Evolutionary conservation across 2,888 invertebrate species (phyloP), one percentile per base, ranked within the genome.

Genomic region (Hydrotaea diabolus): DNA sequence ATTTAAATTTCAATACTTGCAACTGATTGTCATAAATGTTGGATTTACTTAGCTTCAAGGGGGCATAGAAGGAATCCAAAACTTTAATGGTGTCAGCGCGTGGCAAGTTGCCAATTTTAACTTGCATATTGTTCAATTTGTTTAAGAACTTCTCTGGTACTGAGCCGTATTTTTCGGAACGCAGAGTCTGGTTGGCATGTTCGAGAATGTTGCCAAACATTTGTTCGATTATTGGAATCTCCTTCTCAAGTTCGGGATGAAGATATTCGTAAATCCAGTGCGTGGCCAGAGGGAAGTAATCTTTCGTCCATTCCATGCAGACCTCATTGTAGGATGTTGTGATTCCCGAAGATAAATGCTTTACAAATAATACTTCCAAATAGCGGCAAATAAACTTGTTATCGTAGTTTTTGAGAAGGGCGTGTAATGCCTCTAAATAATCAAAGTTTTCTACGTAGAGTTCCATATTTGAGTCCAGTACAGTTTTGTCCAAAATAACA

Each of bases 381-480:
- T 88, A 88, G 62, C 87, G 85, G 13, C 86, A 82, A 0, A 88
- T 31, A 62, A 85, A 83, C 11, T 86, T 84, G 23, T 84, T 76
- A 7, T 73, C 77, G 43, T 86, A 77, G 11, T 77, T 46, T 31
- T 86, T 80, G 2, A 85, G 8, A 1, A 86, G 31, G 13, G 26
- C n/a, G 39, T 84, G 73, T 13, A 88, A 71, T 15, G 82, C 73
- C 2, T 74, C 59, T 80, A 87, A 64, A 43, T 88, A 87, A 13
- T 84, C 76, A 2, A 85, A 11, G 74, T 87, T 86, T 57, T 85
- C 80, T 73, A 87, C 55, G 31, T 80, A 80, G 0, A 87, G 17
- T 36, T 80, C 53, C 77, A 85, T 85, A 13, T 82, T 8, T 0
- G 77, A 57, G 36, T 5, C 55, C 21, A 55, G 0, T 17, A 1